These are phyloP conservation scores for Hypotaenidia philippensis DNA, from an alignment of 2,797 vertebrate species.

Conservation along the genomic window DNA sequence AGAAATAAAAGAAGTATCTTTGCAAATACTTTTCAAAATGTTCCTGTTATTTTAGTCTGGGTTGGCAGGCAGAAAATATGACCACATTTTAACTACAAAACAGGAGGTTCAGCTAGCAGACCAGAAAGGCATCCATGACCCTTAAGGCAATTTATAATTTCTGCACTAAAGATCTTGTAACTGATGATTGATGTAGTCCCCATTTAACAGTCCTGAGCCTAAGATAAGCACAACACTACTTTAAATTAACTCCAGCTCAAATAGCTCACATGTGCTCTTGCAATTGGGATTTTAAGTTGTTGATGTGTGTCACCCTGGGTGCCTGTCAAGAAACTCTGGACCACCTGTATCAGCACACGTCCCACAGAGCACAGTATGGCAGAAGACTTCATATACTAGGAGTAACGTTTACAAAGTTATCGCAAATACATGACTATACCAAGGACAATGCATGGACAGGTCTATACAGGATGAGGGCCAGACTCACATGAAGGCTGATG, in stretches of 20 bases:
- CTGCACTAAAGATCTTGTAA: neutral
- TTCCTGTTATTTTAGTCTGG: neutral
- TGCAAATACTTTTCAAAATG: neutral
- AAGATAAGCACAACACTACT: neutral
- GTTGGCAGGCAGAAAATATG: neutral
- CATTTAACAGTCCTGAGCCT: neutral
- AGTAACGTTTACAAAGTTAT: neutral
- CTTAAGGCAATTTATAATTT: neutral
- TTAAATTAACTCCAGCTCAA: neutral
- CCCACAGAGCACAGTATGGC: neutral
- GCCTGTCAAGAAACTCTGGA: neutral
- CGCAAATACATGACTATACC: neutral
- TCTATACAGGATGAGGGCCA: neutral
- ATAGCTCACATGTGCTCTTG: neutral
- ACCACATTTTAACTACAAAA: neutral
- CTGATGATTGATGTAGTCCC: neutral
- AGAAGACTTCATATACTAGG: neutral
- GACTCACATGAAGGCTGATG: neutral
- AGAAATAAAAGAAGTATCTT: neutral
- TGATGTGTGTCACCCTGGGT: neutral
- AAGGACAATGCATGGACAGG: neutral
- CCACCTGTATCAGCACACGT: neutral
- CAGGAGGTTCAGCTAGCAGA: neutral
- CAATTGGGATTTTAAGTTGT: neutral
- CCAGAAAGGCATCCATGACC: neutral